A percentile compares a stretch with the other conserved stretches of the same genome.
phyloP scores from a whole-genome alignment of 2,888 invertebrate species.

The Harpalus rufipes region DNA sequence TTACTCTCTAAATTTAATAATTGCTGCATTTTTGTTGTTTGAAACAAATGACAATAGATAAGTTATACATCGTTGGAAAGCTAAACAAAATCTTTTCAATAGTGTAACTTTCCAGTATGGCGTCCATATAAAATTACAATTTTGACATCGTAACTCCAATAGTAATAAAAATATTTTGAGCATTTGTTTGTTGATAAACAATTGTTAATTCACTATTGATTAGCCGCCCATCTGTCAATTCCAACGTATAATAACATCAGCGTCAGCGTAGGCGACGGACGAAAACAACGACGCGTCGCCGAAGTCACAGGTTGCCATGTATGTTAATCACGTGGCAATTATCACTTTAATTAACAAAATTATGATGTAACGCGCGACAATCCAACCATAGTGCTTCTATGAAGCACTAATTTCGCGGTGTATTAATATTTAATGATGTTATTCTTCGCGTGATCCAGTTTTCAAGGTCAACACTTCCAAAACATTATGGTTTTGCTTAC shows the following conservation, averaged over 20 bases:
- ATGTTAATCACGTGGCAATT: constrained; percentile 24
- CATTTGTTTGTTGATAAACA: background rate
- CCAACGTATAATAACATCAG: background rate
- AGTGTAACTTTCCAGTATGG: too few relatives aligned
- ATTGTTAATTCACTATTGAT: background rate
- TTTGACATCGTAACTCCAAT: too few relatives aligned
- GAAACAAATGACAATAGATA: too few relatives aligned
- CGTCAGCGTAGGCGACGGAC: background rate
- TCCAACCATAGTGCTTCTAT: constrained; percentile 3
- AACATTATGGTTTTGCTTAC: background rate
- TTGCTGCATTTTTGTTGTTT: too few relatives aligned
- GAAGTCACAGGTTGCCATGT: constrained; percentile 6
- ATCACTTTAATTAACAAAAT: constrained; percentile 23
- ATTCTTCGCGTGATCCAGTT: constrained; percentile 41
- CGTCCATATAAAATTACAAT: too few relatives aligned
- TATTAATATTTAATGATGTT: constrained; percentile 45
- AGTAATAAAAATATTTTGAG: too few relatives aligned
- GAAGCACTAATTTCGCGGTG: constrained; percentile 35
- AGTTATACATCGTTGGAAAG: too few relatives aligned
- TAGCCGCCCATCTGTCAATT: background rate
- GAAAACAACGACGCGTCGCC: constrained; percentile 26
- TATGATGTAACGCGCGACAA: constrained; percentile 20
- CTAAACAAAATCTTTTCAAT: too few relatives aligned
- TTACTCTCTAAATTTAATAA: too few relatives aligned
- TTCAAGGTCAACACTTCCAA: constrained; percentile 45